Conservation (phyloP, 2,113 vertebrate species). For the Setophaga coronata region DNA sequence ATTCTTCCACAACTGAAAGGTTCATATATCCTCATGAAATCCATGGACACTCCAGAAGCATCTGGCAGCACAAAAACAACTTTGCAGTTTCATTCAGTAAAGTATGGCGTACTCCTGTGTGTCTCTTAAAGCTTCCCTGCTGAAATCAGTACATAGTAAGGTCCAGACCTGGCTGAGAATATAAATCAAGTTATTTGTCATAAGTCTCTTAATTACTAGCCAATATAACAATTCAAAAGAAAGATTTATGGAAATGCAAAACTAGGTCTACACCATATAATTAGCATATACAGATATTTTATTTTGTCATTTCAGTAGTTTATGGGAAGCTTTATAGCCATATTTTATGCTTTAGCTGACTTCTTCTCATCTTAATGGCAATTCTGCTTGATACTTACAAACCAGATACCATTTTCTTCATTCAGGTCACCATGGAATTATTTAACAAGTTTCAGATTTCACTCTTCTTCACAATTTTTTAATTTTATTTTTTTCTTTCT, state of each 20-base stretch:
- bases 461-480: neutral
- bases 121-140: neutral
- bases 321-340: neutral
- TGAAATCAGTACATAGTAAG: neutral
- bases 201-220: conserved; percentile 2
- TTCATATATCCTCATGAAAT: neutral
- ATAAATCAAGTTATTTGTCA: conserved; percentile 19
- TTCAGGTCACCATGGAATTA: neutral
- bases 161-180: neutral
- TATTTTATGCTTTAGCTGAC: neutral
- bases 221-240: neutral
- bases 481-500: neutral
- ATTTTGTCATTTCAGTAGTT: neutral
- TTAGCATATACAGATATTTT: conserved; percentile 24
- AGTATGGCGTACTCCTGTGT: neutral
- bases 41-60: neutral
- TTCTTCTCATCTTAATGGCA: neutral
- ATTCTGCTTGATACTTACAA: neutral
- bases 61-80: neutral
- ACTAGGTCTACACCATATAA: neutral
- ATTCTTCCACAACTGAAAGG: neutral
- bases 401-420: neutral
- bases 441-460: neutral
- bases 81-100: neutral
- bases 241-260: conserved; percentile 30